Percentiles rank a stretch among this genome's conserved stretches.
Evolutionary conservation across 1,140 invertebrate species (phyloP).

Genomic region (Calliphora vicina): DNA sequence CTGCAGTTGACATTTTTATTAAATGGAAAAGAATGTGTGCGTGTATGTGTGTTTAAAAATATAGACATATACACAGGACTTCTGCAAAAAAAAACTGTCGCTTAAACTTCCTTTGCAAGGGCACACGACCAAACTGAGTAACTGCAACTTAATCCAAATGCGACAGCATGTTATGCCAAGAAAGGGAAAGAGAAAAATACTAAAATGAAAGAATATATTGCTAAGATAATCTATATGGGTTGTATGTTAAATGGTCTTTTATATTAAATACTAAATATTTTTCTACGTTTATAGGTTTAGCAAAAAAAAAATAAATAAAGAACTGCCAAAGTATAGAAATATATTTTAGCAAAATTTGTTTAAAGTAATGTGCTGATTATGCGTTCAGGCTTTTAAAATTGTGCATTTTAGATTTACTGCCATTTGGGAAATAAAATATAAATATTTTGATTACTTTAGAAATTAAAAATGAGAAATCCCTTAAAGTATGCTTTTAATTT

Average conservation of each 20-base stretch:
- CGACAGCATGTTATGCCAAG: neutral
- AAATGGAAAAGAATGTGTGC: neutral
- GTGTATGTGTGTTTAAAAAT: neutral
- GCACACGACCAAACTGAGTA: neutral
- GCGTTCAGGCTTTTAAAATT: no score
- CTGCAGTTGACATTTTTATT: constrained; percentile 33
- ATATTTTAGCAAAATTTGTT: no score
- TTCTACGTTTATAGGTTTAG: neutral
- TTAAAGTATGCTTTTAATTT: neutral
- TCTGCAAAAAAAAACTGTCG: neutral
- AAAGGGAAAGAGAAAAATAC: neutral
- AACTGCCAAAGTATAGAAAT: no score
- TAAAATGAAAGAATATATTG: no score
- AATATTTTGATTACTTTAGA: no score
- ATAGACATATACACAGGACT: neutral
- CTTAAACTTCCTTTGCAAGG: neutral
- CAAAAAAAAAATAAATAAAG: no score
- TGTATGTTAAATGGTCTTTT: neutral
- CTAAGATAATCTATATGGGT: neutral
- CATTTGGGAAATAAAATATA: no score
- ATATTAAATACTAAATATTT: no score
- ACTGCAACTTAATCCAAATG: constrained; percentile 23
- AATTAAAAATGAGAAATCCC: neutral
- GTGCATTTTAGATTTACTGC: no score
- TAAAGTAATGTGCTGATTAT: no score